Conservation (phyloP, 2,888 invertebrate species). For the Linhomoeus sp. region DNA sequence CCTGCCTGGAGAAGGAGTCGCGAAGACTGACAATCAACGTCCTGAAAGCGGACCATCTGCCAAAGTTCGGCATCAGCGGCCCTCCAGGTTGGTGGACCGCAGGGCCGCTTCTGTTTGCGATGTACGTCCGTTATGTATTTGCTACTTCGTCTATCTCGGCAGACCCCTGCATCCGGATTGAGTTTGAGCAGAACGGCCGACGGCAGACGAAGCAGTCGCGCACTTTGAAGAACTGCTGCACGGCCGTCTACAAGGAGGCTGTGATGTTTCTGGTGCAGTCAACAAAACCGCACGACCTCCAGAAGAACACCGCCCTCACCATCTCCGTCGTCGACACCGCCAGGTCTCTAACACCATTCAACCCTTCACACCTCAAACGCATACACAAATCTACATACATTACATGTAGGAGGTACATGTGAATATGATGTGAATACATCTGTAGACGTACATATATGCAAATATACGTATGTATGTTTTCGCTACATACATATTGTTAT, state of each 20-base stretch:
- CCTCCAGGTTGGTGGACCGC: slow-evolving; percentile 28
- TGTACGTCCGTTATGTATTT: too few species aligned
- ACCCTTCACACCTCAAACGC: too few species aligned
- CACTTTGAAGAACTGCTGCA: slow-evolving; percentile 14
- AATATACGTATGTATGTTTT: too few species aligned
- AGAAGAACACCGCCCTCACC: slow-evolving; percentile 26
- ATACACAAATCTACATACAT: too few species aligned
- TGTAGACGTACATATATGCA: too few species aligned
- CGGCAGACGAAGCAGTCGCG: slow-evolving; percentile 23
- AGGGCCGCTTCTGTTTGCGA: too few species aligned
- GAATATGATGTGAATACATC: too few species aligned
- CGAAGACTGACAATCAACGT: slow-evolving; percentile 28
- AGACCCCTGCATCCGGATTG: slow-evolving; percentile 32
- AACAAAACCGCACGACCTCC: slow-evolving; percentile 24
- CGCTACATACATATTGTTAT: too few species aligned
- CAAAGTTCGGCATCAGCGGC: slow-evolving; percentile 30
- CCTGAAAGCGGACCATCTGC: slow-evolving; percentile 30
- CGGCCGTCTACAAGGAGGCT: slow-evolving; percentile 9
- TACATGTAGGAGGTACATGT: too few species aligned
- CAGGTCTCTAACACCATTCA: too few species aligned
- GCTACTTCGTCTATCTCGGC: too few species aligned
- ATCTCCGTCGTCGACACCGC: slow-evolving; percentile 26
- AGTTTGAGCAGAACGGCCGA: slow-evolving; percentile 24
- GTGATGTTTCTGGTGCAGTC: slow-evolving; percentile 26
- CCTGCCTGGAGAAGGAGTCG: slow-evolving; percentile 28